phyloP scores from a whole-genome alignment of 2,888 invertebrate genomes.

The Pterostichus madidus region DNA sequence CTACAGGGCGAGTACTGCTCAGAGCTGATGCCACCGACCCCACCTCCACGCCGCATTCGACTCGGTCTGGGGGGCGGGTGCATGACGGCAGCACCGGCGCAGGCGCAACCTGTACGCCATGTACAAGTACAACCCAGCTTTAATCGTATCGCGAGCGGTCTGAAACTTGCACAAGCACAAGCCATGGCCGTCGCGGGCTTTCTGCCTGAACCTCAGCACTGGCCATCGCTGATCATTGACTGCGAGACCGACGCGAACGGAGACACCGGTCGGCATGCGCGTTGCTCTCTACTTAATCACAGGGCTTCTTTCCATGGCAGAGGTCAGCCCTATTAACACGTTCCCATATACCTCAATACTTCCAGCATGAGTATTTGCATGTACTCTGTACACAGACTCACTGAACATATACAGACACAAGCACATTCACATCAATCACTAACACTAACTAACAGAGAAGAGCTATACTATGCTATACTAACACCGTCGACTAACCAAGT shows the following conservation, averaged over 20 bases:
- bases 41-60: conserved; percentile 79
- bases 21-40: conserved; percentile 83
- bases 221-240: conserved; percentile 72
- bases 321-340: conserved; percentile 78
- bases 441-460: conserved; percentile 6
- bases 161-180: conserved; percentile 85
- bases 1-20: conserved; percentile 81
- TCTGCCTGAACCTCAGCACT: conserved; percentile 79
- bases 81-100: conserved; percentile 74
- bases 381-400: conserved; percentile 3
- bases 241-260: conserved; percentile 72
- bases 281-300: conserved; percentile 78
- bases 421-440: conserved; percentile 20
- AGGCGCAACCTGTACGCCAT: conserved; percentile 68
- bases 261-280: conserved; percentile 74
- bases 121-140: conserved; percentile 74
- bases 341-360: no score
- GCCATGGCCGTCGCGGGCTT: conserved; percentile 86
- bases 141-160: conserved; percentile 83
- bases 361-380: conserved; percentile 44
- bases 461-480: no score
- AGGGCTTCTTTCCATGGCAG: conserved; percentile 84
- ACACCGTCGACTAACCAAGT: conserved; percentile 18
- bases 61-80: conserved; percentile 75
- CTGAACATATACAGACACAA: not conserved